These are phyloP conservation scores for Ramphastos sulfuratus DNA, from an alignment of 2,113 vertebrate genomes.

Conservation along the genomic window DNA sequence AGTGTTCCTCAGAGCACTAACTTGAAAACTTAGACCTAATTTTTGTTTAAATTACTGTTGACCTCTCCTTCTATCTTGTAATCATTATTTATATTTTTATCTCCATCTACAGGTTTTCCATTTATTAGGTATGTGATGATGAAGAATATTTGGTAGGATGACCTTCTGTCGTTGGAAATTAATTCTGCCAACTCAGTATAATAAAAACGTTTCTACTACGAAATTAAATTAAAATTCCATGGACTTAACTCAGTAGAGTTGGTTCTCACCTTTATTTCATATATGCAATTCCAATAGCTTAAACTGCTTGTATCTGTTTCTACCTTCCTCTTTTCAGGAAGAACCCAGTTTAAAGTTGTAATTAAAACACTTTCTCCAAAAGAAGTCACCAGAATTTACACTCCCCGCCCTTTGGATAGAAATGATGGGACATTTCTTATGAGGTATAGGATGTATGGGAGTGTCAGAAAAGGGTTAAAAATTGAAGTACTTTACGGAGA, in stretches of 20 bases:
- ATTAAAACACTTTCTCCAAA: constrained; percentile 80
- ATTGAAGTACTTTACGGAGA: constrained; percentile 82
- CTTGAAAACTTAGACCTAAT: neutral
- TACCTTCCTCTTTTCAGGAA: constrained; percentile 71
- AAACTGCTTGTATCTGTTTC: constrained; percentile 1
- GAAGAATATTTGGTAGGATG: neutral
- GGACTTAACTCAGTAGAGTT: neutral
- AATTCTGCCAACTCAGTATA: neutral
- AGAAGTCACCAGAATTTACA: constrained; percentile 84
- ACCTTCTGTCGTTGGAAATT: neutral
- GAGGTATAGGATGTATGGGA: constrained; percentile 87
- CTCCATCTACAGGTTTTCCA: neutral
- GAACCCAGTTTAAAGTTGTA: constrained; percentile 83
- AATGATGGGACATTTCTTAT: constrained; percentile 90
- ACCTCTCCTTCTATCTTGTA: neutral
- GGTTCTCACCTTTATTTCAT: neutral
- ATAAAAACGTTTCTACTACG: neutral
- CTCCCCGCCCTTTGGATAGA: constrained; percentile 84
- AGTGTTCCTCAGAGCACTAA: neutral
- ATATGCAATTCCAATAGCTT: neutral
- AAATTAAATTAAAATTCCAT: neutral
- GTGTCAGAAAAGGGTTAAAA: constrained; percentile 78
- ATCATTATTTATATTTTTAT: neutral
- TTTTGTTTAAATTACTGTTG: neutral
- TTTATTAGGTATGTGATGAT: neutral